Percentiles rank a stretch among this genome's conserved stretches.
These are phyloP conservation scores for Corvus cornix DNA, from an alignment of 2,113 vertebrate species.

Conservation along the genomic window DNA sequence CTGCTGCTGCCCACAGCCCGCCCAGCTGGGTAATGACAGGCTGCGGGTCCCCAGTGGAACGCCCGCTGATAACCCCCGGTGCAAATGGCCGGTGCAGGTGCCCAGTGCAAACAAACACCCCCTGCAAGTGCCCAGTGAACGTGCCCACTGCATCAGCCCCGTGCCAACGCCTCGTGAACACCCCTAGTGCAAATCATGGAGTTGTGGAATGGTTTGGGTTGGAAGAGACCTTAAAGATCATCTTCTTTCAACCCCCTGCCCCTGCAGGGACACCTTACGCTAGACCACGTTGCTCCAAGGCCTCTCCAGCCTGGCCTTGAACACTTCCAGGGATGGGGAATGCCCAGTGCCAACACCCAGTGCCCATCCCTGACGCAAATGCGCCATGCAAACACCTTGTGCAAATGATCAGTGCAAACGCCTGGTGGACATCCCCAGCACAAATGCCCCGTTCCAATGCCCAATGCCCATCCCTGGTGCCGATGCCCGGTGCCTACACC, in stretches of 20 bases:
- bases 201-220: not conserved
- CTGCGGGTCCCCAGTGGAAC: not conserved
- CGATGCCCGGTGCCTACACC: not conserved
- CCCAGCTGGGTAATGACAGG: not conserved
- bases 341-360: not conserved
- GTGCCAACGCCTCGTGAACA: not conserved
- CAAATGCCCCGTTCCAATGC: accelerated
- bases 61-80: not conserved
- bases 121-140: not conserved
- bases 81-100: not conserved
- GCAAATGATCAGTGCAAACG: accelerated
- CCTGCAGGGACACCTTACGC: no score
- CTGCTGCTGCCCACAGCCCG: not conserved
- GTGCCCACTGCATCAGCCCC: accelerated
- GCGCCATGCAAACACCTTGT: not conserved
- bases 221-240: not conserved
- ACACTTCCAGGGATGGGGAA: not conserved
- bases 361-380: not conserved
- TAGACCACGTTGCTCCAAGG: not conserved
- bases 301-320: not conserved
- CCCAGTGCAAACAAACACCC: not conserved
- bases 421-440: accelerated
- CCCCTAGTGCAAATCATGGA: not conserved
- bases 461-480: not conserved
- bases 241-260: not conserved